Percentiles rank a stretch among this genome's conserved stretches.
These are phyloP conservation scores for Cylloceria caligata DNA, from an alignment of 2,888 invertebrate species.

Conservation along the genomic window DNA sequence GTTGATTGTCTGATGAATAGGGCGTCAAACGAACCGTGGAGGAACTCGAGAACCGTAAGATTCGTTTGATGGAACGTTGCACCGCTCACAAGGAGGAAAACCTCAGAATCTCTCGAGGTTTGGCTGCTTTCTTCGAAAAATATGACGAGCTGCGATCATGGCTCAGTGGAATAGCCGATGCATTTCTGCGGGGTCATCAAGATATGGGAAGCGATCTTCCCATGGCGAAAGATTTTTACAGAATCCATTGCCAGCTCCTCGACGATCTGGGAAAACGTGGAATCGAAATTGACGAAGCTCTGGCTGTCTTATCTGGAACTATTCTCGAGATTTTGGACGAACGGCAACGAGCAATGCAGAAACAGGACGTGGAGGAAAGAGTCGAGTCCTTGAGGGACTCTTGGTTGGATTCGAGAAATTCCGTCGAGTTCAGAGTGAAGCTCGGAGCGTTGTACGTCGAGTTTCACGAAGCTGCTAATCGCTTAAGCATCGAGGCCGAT, in stretches of 20 bases:
- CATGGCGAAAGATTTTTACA: constrained; percentile 90
- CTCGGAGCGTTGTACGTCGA: constrained; percentile 89
- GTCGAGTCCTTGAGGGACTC: constrained; percentile 88
- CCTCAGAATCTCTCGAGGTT: constrained; percentile 88
- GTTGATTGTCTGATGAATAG: constrained; percentile 73
- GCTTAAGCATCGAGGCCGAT: constrained; percentile 89
- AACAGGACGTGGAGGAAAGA: constrained; percentile 88
- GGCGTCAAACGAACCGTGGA: constrained; percentile 89
- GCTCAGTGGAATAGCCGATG: constrained; percentile 90
- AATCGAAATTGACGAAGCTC: constrained; percentile 88
- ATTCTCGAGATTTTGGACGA: constrained; percentile 67
- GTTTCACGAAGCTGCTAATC: constrained; percentile 90
- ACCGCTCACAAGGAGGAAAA: constrained; percentile 90
- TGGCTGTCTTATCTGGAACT: constrained; percentile 63
- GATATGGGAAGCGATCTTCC: constrained; percentile 90
- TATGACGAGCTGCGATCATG: constrained; percentile 90
- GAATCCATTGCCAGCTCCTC: constrained; percentile 88
- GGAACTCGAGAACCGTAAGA: constrained; percentile 91
- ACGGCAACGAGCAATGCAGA: constrained; percentile 82
- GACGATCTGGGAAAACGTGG: constrained; percentile 90
- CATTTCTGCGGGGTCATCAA: constrained; percentile 90
- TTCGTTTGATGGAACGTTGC: constrained; percentile 88
- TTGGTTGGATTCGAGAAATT: constrained; percentile 88
- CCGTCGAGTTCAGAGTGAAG: constrained; percentile 88
- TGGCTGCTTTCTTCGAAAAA: constrained; percentile 89